These are phyloP conservation scores for Apodemus sylvaticus DNA, from an alignment of 2,113 vertebrate species.

Conservation along the genomic window DNA sequence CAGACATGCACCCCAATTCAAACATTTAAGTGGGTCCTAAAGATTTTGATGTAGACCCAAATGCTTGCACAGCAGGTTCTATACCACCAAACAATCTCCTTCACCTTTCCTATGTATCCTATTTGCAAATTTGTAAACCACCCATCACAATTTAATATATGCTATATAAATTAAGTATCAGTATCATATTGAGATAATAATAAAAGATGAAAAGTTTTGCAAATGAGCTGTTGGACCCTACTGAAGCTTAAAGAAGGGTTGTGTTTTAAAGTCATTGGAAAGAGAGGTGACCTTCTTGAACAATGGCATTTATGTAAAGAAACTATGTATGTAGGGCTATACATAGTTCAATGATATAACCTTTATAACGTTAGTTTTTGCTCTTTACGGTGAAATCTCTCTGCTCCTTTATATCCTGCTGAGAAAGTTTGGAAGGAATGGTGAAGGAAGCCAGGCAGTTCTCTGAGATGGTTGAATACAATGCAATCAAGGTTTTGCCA, in stretches of 20 bases:
- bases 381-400: constrained; percentile 57
- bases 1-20: not conserved
- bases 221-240: not conserved
- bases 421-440: constrained; percentile 49
- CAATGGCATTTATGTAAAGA: constrained; percentile 51
- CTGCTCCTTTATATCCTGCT: constrained; percentile 26
- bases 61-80: not conserved
- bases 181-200: constrained; percentile 14
- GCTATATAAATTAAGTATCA: constrained; percentile 50
- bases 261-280: constrained; percentile 39
- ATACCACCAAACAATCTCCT: not conserved
- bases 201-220: constrained; percentile 36
- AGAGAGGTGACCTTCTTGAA: constrained; percentile 39
- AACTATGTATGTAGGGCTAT: constrained; percentile 44
- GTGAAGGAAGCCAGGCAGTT: constrained; percentile 64
- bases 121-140: constrained; percentile 3
- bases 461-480: constrained; percentile 51
- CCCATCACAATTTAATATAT: constrained; percentile 6
- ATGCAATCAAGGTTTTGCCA: constrained; percentile 52
- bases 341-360: constrained; percentile 48
- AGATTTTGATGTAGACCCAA: not conserved
- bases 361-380: constrained; percentile 66
- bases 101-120: not conserved
- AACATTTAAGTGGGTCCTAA: not conserved
- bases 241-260: not conserved